Conservation (phyloP, 2,797 vertebrate species). For the Periparus ater region DNA sequence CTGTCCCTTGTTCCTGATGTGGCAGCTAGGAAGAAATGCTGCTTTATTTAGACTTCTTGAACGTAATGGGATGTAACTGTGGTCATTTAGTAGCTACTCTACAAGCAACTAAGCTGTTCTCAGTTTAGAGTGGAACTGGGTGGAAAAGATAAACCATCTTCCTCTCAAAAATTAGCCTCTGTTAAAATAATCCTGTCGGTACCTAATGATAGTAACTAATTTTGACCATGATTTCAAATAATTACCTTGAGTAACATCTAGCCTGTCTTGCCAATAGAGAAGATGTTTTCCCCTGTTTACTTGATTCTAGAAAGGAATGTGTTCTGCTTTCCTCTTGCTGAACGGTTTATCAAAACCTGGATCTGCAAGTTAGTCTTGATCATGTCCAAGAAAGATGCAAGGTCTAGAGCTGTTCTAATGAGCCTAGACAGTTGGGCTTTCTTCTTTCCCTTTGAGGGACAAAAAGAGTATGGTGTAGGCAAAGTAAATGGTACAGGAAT, state of each 20-base stretch:
- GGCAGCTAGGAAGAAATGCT: not conserved
- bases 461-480: not conserved
- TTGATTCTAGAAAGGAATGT: not conserved
- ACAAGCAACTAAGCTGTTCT: not conserved
- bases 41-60: not conserved
- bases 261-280: not conserved
- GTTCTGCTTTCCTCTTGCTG: not conserved
- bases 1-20: not conserved
- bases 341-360: not conserved
- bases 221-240: not conserved
- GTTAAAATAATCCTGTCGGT: not conserved
- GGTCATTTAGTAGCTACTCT: not conserved
- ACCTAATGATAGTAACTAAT: not conserved
- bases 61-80: fast-evolving
- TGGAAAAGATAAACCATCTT: not conserved
- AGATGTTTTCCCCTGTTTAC: not conserved
- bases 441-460: not conserved
- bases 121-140: not conserved
- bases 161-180: not conserved
- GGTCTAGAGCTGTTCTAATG: not conserved
- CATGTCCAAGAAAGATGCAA: not conserved
- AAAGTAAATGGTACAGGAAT: not conserved
- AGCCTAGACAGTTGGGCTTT: not conserved
- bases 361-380: not conserved
- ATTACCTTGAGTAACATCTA: not conserved